phyloP scores from a whole-genome alignment of 2,888 invertebrate genomes.

The Octodonta nipae region DNA sequence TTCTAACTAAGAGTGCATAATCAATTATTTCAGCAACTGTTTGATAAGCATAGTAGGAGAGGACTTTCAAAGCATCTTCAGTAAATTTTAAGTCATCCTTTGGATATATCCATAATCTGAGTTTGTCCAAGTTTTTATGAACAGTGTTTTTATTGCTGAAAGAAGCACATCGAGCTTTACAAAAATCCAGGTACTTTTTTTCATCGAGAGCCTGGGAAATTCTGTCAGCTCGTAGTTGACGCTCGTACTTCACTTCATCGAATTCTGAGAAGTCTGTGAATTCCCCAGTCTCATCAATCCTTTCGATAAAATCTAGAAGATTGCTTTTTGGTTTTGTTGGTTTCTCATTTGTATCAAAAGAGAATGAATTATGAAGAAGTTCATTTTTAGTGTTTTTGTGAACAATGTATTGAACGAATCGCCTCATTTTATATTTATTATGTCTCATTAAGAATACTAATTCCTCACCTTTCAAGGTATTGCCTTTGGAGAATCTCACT shows the following conservation, averaged over 20 bases:
- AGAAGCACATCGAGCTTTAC: slow-evolving; percentile 63
- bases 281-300: slow-evolving; percentile 44
- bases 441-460: slow-evolving; percentile 72
- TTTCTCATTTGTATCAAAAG: no score
- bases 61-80: slow-evolving; percentile 55
- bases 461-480: slow-evolving; percentile 41
- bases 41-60: slow-evolving; percentile 79
- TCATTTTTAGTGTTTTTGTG: slow-evolving; percentile 38
- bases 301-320: slow-evolving; percentile 40
- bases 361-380: slow-evolving; percentile 18
- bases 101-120: slow-evolving; percentile 51
- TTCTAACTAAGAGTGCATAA: slow-evolving; percentile 64
- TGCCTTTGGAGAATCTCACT: slow-evolving; percentile 48
- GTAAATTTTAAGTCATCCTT: slow-evolving; percentile 48
- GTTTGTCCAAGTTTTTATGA: slow-evolving; percentile 33
- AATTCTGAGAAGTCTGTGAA: slow-evolving; percentile 40
- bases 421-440: slow-evolving; percentile 61
- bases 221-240: slow-evolving; percentile 48
- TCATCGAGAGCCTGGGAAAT: slow-evolving; percentile 44
- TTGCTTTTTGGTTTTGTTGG: slow-evolving; percentile 38
- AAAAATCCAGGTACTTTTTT: slow-evolving; percentile 60
- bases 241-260: slow-evolving; percentile 44
- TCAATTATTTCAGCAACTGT: slow-evolving; percentile 82
- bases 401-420: slow-evolving; percentile 60
- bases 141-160: slow-evolving; percentile 39